Conservation (phyloP, 2,888 invertebrate species). For the Pammene fasciana region DNA sequence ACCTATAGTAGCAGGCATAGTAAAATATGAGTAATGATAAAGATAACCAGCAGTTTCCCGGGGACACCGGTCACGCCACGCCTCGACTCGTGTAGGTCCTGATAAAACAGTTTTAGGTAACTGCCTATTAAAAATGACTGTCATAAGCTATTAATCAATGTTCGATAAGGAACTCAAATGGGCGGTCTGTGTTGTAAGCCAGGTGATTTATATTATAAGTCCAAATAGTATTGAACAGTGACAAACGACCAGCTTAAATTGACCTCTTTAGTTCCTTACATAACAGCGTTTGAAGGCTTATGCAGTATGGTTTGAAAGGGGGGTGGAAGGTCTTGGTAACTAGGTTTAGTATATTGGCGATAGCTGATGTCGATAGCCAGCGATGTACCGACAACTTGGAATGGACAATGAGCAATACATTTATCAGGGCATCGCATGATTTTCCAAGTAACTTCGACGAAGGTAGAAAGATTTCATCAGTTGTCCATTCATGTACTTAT, state of each 20-base stretch:
- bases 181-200: slow-evolving; percentile 70
- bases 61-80: slow-evolving; percentile 21
- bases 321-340: slow-evolving; percentile 46
- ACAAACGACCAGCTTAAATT: slow-evolving; percentile 50
- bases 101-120: slow-evolving; percentile 62
- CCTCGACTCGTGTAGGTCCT: slow-evolving; percentile 50
- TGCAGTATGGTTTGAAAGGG: slow-evolving; percentile 35
- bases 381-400: slow-evolving; percentile 61
- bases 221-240: slow-evolving; percentile 58
- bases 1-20: too few relatives aligned
- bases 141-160: slow-evolving; percentile 77
- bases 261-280: slow-evolving; percentile 43
- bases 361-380: slow-evolving; percentile 62
- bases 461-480: slow-evolving; percentile 41
- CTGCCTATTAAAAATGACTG: slow-evolving; percentile 71
- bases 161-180: slow-evolving; percentile 76
- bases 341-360: slow-evolving; percentile 64
- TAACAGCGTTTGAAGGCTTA: slow-evolving; percentile 16
- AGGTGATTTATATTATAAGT: slow-evolving; percentile 74
- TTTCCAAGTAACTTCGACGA: slow-evolving; percentile 44
- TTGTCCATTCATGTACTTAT: slow-evolving; percentile 29
- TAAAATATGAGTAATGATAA: not conserved
- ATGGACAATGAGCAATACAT: slow-evolving; percentile 66
- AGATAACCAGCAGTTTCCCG: slow-evolving; percentile 1
- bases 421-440: slow-evolving; percentile 58